A percentile compares a stretch with the other conserved stretches of the same genome.
phyloP scores from a whole-genome alignment of 2,888 invertebrate species.

The Nowickia ferox region DNA sequence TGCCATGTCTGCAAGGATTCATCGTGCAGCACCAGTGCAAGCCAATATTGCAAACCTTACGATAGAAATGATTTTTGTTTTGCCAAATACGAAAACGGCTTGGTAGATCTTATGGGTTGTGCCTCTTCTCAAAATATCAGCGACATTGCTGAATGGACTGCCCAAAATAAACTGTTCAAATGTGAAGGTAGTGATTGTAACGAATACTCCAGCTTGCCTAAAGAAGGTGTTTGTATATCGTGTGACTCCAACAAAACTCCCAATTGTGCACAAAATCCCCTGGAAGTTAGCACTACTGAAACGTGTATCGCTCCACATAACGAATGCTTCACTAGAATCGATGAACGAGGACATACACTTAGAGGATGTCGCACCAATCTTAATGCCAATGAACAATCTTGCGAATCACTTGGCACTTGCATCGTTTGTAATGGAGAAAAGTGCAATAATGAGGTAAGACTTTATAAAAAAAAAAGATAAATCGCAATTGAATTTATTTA shows the following conservation, averaged over 20 bases:
- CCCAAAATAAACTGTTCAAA: slow-evolving; percentile 75
- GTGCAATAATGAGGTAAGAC: slow-evolving; percentile 77
- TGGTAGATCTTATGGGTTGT: slow-evolving; percentile 77
- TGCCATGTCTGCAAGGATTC: slow-evolving; percentile 77
- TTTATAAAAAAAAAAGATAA: background rate
- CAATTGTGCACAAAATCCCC: slow-evolving; percentile 78
- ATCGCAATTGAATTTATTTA: background rate
- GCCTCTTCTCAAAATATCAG: slow-evolving; percentile 75
- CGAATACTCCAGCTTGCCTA: slow-evolving; percentile 74
- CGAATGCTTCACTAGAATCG: slow-evolving; percentile 76
- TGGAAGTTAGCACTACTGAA: slow-evolving; percentile 57
- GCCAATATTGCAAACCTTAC: slow-evolving; percentile 75
- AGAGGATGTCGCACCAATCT: slow-evolving; percentile 77
- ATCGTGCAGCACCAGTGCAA: slow-evolving; percentile 73
- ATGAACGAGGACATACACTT: slow-evolving; percentile 75
- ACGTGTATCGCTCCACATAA: slow-evolving; percentile 74
- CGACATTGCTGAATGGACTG: slow-evolving; percentile 76
- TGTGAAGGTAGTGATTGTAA: slow-evolving; percentile 78
- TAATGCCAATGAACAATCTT: slow-evolving; percentile 72
- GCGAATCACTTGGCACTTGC: slow-evolving; percentile 76
- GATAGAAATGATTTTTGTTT: slow-evolving; percentile 77
- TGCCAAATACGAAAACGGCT: slow-evolving; percentile 77
- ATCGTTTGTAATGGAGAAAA: slow-evolving; percentile 75
- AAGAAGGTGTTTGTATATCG: slow-evolving; percentile 73
- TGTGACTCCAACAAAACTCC: slow-evolving; percentile 78